phyloP scores from a whole-genome alignment of 2,888 invertebrate genomes.

The Gastrophysa polygoni region DNA sequence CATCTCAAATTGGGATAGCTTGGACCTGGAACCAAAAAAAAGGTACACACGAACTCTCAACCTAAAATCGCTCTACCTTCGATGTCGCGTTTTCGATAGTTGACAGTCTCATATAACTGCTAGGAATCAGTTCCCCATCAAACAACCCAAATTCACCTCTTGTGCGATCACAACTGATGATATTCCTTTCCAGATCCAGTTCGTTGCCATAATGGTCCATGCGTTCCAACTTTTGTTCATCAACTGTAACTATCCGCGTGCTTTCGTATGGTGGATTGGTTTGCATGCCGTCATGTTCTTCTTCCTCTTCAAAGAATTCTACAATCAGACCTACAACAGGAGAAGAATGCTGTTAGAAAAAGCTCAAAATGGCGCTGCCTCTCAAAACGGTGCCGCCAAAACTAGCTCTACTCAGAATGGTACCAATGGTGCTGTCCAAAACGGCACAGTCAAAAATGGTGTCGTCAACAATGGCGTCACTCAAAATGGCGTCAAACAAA shows the following conservation, averaged over 20 bases:
- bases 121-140: no score
- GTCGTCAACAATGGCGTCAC: background rate
- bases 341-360: background rate
- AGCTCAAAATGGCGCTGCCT: slow-evolving; percentile 20
- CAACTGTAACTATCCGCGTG: slow-evolving; percentile 90
- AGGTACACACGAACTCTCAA: no score
- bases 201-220: slow-evolving; percentile 88
- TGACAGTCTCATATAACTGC: no score
- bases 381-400: slow-evolving; percentile 25
- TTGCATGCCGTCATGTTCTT: slow-evolving; percentile 96
- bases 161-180: no score
- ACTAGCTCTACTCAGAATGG: slow-evolving; percentile 9
- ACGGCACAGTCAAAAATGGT: slow-evolving; percentile 34
- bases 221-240: slow-evolving; percentile 91
- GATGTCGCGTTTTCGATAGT: no score
- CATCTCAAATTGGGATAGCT: no score
- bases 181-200: slow-evolving; percentile 72
- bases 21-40: no score
- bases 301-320: slow-evolving; percentile 94
- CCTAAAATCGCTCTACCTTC: no score
- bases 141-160: no score
- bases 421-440: slow-evolving; percentile 22
- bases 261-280: slow-evolving; percentile 96
- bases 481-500: slow-evolving; percentile 27
- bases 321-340: slow-evolving; percentile 76